Conservation (phyloP, 2,113 vertebrate genomes). For the Anguilla japonica region DNA sequence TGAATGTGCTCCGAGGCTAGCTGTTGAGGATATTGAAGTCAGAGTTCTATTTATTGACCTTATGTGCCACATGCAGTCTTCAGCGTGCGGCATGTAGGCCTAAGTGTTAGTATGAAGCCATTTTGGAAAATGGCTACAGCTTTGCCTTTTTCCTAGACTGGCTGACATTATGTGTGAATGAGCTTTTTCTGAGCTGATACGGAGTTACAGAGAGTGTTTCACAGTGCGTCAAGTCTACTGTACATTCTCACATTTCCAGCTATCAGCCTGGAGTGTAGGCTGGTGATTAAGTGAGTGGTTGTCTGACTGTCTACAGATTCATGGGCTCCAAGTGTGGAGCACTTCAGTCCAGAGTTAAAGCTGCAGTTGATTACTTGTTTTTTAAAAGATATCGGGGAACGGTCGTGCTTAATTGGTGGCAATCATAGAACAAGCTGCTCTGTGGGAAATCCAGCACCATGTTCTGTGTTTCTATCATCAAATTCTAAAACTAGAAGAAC, state of each 20-base stretch:
- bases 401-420: too few species aligned
- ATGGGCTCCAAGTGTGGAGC: not conserved
- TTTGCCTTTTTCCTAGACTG: constrained; percentile 26
- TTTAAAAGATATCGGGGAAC: too few species aligned
- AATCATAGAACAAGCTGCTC: too few species aligned
- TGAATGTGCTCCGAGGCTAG: not conserved
- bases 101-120: not conserved
- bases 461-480: too few species aligned
- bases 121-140: not conserved
- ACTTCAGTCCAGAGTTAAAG: not conserved
- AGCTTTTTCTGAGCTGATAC: constrained; percentile 36
- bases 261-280: constrained; percentile 25
- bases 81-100: too few species aligned
- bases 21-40: not conserved
- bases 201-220: constrained; percentile 12
- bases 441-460: too few species aligned
- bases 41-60: not conserved
- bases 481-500: too few species aligned
- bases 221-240: constrained; percentile 23
- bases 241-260: constrained; percentile 35
- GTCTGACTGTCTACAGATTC: not conserved
- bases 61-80: not conserved
- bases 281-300: constrained; percentile 11
- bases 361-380: too few species aligned
- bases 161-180: constrained; percentile 31